Base-by-base conservation (phyloP, 2,888 invertebrate species). In the Harpalus rufipes region DNA sequence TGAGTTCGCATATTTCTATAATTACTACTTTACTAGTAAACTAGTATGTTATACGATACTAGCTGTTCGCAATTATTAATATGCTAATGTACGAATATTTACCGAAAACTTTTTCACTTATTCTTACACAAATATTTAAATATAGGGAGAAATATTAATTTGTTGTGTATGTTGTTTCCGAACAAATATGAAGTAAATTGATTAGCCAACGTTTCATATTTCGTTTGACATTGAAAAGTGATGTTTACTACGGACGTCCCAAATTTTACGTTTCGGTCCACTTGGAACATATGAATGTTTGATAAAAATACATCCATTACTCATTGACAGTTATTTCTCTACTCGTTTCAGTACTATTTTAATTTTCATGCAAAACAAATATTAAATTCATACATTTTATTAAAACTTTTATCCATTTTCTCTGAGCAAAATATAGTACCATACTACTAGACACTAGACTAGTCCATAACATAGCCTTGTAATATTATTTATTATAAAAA, bases 1-100 rank as follows among this genome's bases (percentile, higher is more conserved):
- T 39, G 68, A 12, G 63, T 18, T 63, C 21, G 63, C 63, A 63
- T 63, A 63, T 63, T 63, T 63, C 63, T 63, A 63, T 63, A 25
- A 25, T 21, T 51, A 51, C 44, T 51, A 51, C 44, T 51, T 12
- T 51, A 51, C 44, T 51, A 51, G 10, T 63, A 18, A 10, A 51
- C 44, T 51, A 51, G 10, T 63, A 18, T 63, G 25, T 63, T 18
- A 12, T 63, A 61, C 18, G 8, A 61, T 21, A 61, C 6, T 61
- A 61, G 7, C 2, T 61, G 16, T 61, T 21, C 18, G 61, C 18
- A 61, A 18, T 61, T 21, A 16, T 18, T 61, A 59, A 59, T 59
- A 59, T 59, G 25, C 68, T 39, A 32, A 1, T 39, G 14, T 68
- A 39, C 68, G 68, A 68, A 68, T 68, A 68, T 68, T 68, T 68